Percentiles rank a stretch among this genome's conserved stretches.
Evolutionary conservation across 2,797 vertebrate species (phyloP).

Genomic region (Cetoscarus ocellatus): DNA sequence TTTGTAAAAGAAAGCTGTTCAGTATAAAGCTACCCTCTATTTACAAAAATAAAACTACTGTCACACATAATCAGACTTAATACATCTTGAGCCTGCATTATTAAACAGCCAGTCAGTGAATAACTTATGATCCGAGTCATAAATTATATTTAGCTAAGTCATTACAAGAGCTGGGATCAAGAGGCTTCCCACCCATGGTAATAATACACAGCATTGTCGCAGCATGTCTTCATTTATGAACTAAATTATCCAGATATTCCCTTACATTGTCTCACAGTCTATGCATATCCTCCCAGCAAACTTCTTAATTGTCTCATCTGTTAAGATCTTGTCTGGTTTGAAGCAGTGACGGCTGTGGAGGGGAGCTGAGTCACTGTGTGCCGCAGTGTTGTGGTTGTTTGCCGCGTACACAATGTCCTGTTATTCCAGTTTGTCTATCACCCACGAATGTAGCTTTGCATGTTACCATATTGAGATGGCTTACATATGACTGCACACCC

Average conservation of each 20-base stretch:
- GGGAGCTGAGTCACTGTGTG: conserved; percentile 2
- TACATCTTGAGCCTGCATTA: conserved; percentile 74
- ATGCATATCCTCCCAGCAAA: conserved; percentile 35
- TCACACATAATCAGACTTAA: conserved; percentile 73
- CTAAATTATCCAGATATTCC: conserved; percentile 43
- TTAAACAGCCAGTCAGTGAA: conserved; percentile 73
- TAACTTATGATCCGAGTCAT: conserved; percentile 76
- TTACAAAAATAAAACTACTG: conserved; percentile 66
- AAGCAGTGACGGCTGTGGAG: not conserved
- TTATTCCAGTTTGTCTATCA: conserved; percentile 11
- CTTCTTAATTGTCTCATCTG: conserved; percentile 33
- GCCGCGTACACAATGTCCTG: not conserved
- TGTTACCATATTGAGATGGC: conserved; percentile 17
- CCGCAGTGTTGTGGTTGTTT: conserved; percentile 20
- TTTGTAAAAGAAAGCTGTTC: conserved; percentile 66
- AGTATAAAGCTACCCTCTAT: conserved; percentile 53
- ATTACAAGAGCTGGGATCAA: conserved; percentile 61
- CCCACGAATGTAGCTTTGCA: conserved; percentile 4
- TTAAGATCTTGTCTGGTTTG: conserved; percentile 35
- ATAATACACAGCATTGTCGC: conserved; percentile 38
- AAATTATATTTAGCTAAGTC: conserved; percentile 76
- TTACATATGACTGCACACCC: conserved; percentile 21
- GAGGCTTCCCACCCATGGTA: conserved; percentile 57
- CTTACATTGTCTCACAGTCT: conserved; percentile 20
- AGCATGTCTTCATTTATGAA: conserved; percentile 61